A percentile compares a stretch with the other conserved stretches of the same genome.
phyloP scores from a whole-genome alignment of 2,797 vertebrate genomes.

The Podargus strigoides region DNA sequence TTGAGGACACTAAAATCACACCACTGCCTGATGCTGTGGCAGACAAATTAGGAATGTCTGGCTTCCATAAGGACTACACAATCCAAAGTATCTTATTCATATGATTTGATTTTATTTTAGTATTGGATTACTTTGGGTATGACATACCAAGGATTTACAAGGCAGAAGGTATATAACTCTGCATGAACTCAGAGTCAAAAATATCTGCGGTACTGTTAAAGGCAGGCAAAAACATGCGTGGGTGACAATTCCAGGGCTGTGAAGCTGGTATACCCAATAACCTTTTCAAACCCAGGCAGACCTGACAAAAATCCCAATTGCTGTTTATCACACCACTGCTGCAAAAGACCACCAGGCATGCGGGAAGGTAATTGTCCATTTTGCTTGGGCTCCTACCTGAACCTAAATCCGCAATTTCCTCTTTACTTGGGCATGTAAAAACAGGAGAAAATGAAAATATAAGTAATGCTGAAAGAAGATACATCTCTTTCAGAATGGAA shows the following conservation, averaged over 20 bases:
- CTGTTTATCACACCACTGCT: neutral
- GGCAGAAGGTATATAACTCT: conserved; percentile 45
- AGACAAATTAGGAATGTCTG: conserved; percentile 37
- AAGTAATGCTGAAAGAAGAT: neutral
- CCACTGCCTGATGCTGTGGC: neutral
- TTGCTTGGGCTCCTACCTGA: neutral
- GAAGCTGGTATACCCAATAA: neutral
- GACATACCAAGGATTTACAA: conserved; percentile 25
- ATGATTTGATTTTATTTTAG: conserved; percentile 27
- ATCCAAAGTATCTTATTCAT: conserved; percentile 38
- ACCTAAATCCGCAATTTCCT: neutral
- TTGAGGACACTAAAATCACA: neutral
- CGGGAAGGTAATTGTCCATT: neutral
- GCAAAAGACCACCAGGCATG: neutral
- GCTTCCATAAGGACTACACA: conserved; percentile 26
- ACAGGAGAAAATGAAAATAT: neutral
- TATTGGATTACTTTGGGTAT: conserved; percentile 5
- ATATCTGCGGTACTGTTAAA: neutral
- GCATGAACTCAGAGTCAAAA: conserved; percentile 30
- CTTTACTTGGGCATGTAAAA: neutral
- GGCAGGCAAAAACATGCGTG: neutral
- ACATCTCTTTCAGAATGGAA: neutral
- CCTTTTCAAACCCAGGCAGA: neutral
- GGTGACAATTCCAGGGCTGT: neutral
- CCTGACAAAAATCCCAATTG: neutral